These are phyloP conservation scores for Spheniscus mendiculus DNA, from an alignment of 2,113 vertebrate species.

Conservation along the genomic window DNA sequence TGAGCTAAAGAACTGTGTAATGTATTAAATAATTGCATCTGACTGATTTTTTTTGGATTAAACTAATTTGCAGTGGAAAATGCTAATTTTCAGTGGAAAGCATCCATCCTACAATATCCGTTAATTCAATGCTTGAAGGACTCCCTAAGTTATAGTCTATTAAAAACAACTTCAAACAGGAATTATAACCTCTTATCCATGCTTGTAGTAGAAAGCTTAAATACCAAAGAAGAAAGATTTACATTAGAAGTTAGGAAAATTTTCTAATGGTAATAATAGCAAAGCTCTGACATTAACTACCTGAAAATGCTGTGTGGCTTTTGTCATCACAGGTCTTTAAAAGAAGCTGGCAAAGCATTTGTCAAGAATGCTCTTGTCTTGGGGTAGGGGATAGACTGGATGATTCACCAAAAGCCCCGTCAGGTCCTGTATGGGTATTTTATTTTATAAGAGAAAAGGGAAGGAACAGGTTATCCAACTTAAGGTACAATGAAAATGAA, in stretches of 20 bases:
- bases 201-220: background rate
- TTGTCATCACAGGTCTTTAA: background rate
- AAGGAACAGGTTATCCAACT: background rate
- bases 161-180: background rate
- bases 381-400: rapidly evolving
- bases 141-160: background rate
- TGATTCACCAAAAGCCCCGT: background rate
- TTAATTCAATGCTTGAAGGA: background rate
- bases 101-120: background rate
- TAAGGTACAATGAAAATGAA: background rate
- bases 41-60: background rate
- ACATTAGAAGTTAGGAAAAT: background rate
- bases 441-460: background rate
- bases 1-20: background rate
- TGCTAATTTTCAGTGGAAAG: background rate
- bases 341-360: background rate
- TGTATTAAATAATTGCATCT: background rate
- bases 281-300: background rate
- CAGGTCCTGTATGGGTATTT: background rate
- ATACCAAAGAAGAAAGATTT: background rate
- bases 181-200: background rate
- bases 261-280: background rate
- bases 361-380: background rate
- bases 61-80: background rate
- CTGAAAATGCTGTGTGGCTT: background rate